These are phyloP conservation scores for Pogonomyrmex californicus DNA, from an alignment of 1,140 invertebrate species.

Conservation along the genomic window DNA sequence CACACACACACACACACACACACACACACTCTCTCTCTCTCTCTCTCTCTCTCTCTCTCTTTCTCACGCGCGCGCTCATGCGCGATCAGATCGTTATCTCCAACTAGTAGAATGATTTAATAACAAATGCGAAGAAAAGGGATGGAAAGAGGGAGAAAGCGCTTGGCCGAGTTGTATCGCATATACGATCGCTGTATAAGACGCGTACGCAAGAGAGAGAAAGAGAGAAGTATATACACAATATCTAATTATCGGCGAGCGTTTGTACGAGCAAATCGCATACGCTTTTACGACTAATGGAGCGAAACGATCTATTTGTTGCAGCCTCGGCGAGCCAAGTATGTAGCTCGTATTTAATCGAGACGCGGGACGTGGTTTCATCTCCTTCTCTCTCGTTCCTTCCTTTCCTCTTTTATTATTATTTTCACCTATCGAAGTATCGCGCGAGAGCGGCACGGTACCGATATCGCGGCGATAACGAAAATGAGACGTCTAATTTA, in stretches of 20 bases:
- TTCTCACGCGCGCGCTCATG: background rate
- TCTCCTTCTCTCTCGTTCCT: conserved; percentile 5
- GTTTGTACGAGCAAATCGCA: conserved; percentile 56
- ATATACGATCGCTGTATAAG: background rate
- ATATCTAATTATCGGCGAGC: conserved; percentile 55
- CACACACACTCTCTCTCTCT: no score
- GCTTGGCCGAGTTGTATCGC: background rate
- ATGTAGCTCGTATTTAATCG: conserved; percentile 39
- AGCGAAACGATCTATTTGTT: conserved; percentile 66
- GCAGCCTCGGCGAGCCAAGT: background rate
- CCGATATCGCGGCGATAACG: conserved; percentile 33
- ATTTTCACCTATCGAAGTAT: background rate
- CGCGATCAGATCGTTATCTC: conserved; percentile 35
- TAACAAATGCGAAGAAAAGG: conserved; percentile 5
- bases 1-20: no score
- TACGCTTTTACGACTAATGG: conserved; percentile 69
- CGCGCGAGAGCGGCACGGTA: background rate
- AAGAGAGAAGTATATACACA: background rate
- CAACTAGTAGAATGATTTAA: conserved; percentile 50
- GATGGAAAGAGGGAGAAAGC: background rate
- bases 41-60: no score
- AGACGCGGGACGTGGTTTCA: background rate
- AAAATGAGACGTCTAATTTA: conserved; percentile 57
- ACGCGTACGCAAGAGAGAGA: background rate
- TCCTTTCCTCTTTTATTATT: conserved; percentile 4